These are phyloP conservation scores for Oreortyx pictus DNA, from an alignment of 2,797 vertebrate species.

Conservation along the genomic window DNA sequence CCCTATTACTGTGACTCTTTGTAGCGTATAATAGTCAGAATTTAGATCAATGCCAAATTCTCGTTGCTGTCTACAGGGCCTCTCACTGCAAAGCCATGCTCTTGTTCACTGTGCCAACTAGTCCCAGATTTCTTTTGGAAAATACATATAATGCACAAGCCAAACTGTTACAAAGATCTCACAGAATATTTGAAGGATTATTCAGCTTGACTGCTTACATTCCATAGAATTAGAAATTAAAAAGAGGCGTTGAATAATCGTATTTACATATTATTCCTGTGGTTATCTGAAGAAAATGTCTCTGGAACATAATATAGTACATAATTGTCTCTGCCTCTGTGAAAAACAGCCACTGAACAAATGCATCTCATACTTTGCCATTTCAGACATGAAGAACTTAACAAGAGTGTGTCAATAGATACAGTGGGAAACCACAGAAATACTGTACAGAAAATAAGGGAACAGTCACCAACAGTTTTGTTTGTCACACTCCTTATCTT, in stretches of 20 bases:
- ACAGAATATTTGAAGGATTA: not conserved
- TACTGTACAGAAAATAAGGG: conserved; percentile 11
- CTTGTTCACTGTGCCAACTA: conserved; percentile 12
- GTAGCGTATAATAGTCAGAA: not conserved
- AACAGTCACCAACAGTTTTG: not conserved
- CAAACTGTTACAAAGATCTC: not conserved
- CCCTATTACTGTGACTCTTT: conserved; percentile 10
- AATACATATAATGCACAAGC: not conserved
- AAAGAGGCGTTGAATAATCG: conserved; percentile 3
- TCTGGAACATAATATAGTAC: not conserved
- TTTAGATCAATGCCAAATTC: conserved; percentile 22
- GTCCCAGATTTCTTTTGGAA: not conserved
- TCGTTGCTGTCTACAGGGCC: not conserved
- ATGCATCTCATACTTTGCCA: not conserved
- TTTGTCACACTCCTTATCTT: not conserved
- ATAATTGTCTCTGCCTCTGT: not conserved
- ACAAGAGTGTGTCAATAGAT: not conserved
- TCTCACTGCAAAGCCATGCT: not conserved
- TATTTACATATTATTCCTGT: conserved; percentile 34
- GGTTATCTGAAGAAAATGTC: conserved; percentile 27
- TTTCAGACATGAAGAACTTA: not conserved
- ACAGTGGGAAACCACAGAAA: not conserved
- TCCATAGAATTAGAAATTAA: not conserved
- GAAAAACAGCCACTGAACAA: conserved; percentile 2
- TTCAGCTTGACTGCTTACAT: not conserved